Evolutionary conservation across 2,888 invertebrate genomes (phyloP).

Genomic region (Xanthia icteritia): DNA sequence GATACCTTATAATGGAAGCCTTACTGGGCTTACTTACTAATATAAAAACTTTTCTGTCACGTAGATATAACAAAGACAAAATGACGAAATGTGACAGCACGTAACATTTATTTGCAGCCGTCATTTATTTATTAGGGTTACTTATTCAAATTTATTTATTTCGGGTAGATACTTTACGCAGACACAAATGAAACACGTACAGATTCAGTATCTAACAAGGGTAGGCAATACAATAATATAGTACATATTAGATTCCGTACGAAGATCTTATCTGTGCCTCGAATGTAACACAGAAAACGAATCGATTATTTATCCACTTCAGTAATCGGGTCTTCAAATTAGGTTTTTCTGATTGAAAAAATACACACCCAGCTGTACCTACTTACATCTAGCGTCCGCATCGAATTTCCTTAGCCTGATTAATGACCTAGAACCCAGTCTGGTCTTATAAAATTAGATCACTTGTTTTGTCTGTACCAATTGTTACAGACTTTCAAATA

Average conservation of each 20-base stretch:
- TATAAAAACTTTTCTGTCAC: slow-evolving; percentile 5
- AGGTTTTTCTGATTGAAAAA: slow-evolving; percentile 22
- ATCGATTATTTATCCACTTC: slow-evolving; percentile 17
- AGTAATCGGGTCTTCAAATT: slow-evolving; percentile 22
- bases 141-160: background rate
- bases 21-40: background rate
- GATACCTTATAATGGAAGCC: background rate
- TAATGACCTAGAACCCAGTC: too few relatives aligned
- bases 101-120: too few relatives aligned
- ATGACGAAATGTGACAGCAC: background rate
- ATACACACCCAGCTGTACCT: background rate
- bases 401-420: slow-evolving; percentile 5
- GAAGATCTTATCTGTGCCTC: slow-evolving; percentile 2
- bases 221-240: slow-evolving; percentile 16
- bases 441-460: too few relatives aligned
- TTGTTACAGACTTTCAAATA: too few relatives aligned
- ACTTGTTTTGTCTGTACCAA: too few relatives aligned
- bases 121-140: background rate
- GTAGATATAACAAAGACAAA: background rate
- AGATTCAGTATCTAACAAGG: background rate
- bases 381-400: slow-evolving; percentile 1
- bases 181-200: slow-evolving; percentile 10
- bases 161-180: background rate
- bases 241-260: background rate
- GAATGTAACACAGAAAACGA: background rate